A percentile compares a stretch with the other conserved stretches of the same genome.
These are phyloP conservation scores for Crax fasciolata DNA, from an alignment of 2,797 vertebrate species.

Conservation along the genomic window DNA sequence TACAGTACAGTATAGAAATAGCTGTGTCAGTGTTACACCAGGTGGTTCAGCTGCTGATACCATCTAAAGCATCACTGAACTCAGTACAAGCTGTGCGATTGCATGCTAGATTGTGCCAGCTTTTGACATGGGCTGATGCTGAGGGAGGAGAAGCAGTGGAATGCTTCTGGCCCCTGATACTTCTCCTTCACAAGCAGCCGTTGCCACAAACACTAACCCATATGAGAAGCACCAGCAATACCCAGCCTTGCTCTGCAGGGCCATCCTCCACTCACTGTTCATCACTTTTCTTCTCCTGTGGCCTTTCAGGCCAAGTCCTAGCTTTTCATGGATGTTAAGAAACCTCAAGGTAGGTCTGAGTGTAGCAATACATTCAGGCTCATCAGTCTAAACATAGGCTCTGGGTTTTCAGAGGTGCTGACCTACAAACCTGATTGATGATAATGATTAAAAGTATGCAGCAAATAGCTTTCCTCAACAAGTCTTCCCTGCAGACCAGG, in stretches of 20 bases:
- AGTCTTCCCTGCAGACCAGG: not conserved
- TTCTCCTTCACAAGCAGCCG: not conserved
- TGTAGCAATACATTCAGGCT: not conserved
- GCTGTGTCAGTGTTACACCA: not conserved
- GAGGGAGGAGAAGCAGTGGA: not conserved
- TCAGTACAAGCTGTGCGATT: not conserved
- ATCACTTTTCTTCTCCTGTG: not conserved
- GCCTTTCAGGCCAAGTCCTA: not conserved
- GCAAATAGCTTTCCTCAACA: not conserved
- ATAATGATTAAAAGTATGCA: not conserved
- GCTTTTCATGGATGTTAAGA: not conserved
- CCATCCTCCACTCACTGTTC: not conserved
- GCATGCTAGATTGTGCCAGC: not conserved
- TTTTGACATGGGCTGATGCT: not conserved
- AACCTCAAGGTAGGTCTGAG: not conserved
- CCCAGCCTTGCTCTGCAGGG: accelerated
- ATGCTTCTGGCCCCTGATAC: not conserved
- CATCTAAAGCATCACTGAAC: not conserved
- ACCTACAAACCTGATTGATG: conserved; percentile 47
- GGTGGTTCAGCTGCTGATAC: not conserved
- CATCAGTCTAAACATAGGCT: not conserved
- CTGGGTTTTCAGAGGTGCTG: not conserved
- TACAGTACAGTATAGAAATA: not conserved
- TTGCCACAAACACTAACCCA: accelerated
- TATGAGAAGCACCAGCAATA: not conserved